Evolutionary conservation across 2,113 vertebrate genomes (phyloP).

Genomic region (Callipepla squamata): DNA sequence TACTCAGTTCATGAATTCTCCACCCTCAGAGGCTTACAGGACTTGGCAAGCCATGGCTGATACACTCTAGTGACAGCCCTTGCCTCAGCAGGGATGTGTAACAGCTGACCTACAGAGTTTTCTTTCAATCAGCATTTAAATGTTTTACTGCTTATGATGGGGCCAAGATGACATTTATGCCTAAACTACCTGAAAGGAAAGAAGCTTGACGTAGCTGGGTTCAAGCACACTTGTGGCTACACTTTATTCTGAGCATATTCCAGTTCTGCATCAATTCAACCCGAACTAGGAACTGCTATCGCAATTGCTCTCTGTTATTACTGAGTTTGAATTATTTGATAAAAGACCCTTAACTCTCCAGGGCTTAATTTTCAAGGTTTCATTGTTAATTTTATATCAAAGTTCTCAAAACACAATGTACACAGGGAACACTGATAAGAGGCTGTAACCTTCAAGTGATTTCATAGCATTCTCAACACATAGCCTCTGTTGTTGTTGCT

Average conservation of each 20-base stretch:
- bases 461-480: not conserved
- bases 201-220: not conserved
- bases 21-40: not conserved
- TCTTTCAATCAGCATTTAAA: not conserved
- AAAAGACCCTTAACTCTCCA: not conserved
- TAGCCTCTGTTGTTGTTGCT: not conserved
- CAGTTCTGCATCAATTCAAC: not conserved
- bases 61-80: not conserved
- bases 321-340: not conserved
- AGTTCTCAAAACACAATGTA: not conserved
- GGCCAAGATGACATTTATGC: not conserved
- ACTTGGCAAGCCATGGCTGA: not conserved
- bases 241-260: not conserved
- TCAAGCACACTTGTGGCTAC: not conserved
- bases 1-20: not conserved
- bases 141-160: not conserved
- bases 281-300: not conserved
- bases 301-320: not conserved
- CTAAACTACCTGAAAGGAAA: not conserved
- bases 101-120: not conserved
- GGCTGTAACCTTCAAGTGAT: not conserved
- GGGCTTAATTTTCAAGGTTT: constrained; percentile 10
- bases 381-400: not conserved
- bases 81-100: not conserved
- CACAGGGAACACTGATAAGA: not conserved